phyloP scores from a whole-genome alignment of 2,113 vertebrate species.

The Cranoglanis bouderius region DNA sequence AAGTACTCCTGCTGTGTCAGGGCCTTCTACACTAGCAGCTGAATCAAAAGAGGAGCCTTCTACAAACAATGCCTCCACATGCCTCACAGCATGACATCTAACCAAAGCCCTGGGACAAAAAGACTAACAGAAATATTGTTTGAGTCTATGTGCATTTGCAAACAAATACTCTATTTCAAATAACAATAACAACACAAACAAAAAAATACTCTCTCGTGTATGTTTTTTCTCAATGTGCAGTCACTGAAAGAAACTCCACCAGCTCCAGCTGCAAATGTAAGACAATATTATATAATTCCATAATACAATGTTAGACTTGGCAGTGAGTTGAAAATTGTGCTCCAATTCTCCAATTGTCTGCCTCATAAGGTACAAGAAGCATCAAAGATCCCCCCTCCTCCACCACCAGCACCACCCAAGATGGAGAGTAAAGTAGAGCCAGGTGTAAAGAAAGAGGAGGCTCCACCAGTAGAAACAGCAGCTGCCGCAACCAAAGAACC shows the following conservation, averaged over 20 bases:
- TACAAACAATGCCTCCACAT: slow-evolving; percentile 37
- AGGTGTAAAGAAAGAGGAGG: slow-evolving; percentile 62
- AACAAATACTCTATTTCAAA: background rate
- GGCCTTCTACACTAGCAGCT: slow-evolving; percentile 1
- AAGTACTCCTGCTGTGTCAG: slow-evolving; percentile 58
- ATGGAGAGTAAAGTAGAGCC: slow-evolving; percentile 71
- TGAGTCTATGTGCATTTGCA: slow-evolving; percentile 24
- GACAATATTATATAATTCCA: no score
- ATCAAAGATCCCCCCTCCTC: slow-evolving; percentile 77
- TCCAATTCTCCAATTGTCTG: background rate
- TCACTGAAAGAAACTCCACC: slow-evolving; percentile 67
- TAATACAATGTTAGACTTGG: background rate
- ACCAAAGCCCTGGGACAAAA: slow-evolving; percentile 25
- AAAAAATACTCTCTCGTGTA: slow-evolving; percentile 29
- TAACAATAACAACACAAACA: slow-evolving; percentile 31
- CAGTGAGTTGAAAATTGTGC: background rate
- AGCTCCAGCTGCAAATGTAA: slow-evolving; percentile 69
- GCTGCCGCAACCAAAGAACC: slow-evolving; percentile 47
- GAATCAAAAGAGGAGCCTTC: slow-evolving; percentile 39
- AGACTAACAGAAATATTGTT: background rate
- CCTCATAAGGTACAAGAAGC: slow-evolving; percentile 68
- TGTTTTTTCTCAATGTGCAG: slow-evolving; percentile 64
- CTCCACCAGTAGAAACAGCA: slow-evolving; percentile 57
- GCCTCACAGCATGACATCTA: slow-evolving; percentile 47
- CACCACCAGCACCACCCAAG: slow-evolving; percentile 75